Base-by-base conservation (phyloP, 1,140 invertebrate genomes). In the Caenorhabditis latens region DNA sequence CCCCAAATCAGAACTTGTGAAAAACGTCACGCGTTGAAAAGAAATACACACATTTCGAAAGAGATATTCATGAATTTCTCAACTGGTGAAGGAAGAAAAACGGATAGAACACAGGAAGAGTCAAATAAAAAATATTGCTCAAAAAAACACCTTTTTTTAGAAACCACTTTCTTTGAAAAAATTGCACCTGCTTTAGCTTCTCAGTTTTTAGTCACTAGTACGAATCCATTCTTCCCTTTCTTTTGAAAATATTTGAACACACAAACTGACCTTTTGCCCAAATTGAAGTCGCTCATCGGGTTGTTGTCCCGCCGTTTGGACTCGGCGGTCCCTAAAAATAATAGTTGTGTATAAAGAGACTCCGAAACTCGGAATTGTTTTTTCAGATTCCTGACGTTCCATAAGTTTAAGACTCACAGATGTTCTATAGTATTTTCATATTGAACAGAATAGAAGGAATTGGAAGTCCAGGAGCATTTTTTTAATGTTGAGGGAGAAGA, bases 231-330 rank as follows among this genome's bases (percentile, higher is more conserved):
- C 16, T 46, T 42, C 32, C 40, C 5, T 32, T 65, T 43, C 42
- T 71, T 65, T 65, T 42, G 7, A 65, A 65, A 65, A 13, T 2
- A 40, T 42, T 71, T n/a, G 42, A 71, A 48, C 65, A 79, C n/a
- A 4, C 19, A 53, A 63, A 40, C 61, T 63, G 61, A 79, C 71
- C 71, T 79, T 24, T 40, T 79, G 24, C 40, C 32, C 11, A 79
- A 50, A 79, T 79, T 79, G 71, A 50, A 79, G 71, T 79, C 46
- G 71, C 71, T 79, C 71, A 79, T 79, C 19, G 71, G 71, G 24
- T 79, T 79, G 21, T 79, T 79, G 71, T 79, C 71, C 46, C 46
- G 46, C 46, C 46, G 43, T 79, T 79, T 79, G 71, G 71, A 79
- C 46, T 79, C 71, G 4, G 71, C 71, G n/a, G 71, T 79, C 9